Percentiles rank a stretch among this genome's conserved stretches.
These are phyloP conservation scores for Psephotus haematonotus DNA, from an alignment of 2,113 vertebrate genomes.

Conservation along the genomic window DNA sequence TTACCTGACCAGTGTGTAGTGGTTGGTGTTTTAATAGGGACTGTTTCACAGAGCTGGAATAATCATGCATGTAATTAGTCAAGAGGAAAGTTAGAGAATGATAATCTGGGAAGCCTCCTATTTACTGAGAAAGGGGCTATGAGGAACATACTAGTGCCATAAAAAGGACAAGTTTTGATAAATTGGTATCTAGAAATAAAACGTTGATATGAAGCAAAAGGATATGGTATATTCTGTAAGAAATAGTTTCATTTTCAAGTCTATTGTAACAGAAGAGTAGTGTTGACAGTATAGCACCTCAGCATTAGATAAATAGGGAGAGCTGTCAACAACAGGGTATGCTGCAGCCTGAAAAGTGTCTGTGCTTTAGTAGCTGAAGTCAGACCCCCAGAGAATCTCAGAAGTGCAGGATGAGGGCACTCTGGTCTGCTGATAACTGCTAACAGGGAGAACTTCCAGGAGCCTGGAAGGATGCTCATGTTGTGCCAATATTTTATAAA, in stretches of 20 bases:
- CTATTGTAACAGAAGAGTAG: not conserved
- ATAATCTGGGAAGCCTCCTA: not conserved
- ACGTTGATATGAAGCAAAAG: not conserved
- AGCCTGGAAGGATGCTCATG: not conserved
- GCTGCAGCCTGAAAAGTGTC: not conserved
- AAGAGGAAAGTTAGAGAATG: not conserved
- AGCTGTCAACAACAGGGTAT: not conserved
- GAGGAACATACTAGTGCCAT: not conserved
- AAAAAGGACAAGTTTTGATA: not conserved
- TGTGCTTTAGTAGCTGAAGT: not conserved
- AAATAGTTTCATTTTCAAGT: not conserved
- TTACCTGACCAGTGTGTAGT: not conserved
- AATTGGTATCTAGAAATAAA: not conserved
- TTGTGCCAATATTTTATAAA: not conserved
- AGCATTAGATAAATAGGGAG: not conserved
- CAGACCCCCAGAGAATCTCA: not conserved
- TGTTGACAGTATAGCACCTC: not conserved
- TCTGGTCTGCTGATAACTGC: not conserved
- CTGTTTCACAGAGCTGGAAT: not conserved
- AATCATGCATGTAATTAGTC: not conserved
- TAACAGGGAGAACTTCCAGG: not conserved
- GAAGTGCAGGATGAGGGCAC: not conserved
- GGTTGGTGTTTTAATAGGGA: not conserved
- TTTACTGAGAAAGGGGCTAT: not conserved
- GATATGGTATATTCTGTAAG: not conserved